These are phyloP conservation scores for Glomeris maerens DNA, from an alignment of 1,140 invertebrate species.

Conservation along the genomic window DNA sequence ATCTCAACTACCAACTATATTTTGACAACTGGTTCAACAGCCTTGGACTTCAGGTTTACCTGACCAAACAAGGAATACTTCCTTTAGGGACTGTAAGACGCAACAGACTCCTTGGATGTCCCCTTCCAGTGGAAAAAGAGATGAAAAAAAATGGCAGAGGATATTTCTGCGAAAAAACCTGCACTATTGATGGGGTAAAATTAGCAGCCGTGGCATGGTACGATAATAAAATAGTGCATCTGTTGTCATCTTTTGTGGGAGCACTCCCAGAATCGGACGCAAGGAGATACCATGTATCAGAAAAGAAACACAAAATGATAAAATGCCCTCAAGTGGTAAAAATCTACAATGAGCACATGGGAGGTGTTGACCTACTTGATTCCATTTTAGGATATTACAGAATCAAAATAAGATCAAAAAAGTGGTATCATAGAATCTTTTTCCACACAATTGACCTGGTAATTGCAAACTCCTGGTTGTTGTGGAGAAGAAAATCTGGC, in stretches of 20 bases:
- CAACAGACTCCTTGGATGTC: conserved; percentile 25
- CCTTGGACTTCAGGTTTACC: conserved; percentile 15
- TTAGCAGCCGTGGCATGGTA: not conserved
- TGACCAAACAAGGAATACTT: conserved; percentile 18
- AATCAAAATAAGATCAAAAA: conserved; percentile 16
- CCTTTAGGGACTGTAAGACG: conserved; percentile 29
- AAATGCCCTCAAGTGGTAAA: conserved; percentile 13
- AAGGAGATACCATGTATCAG: not conserved
- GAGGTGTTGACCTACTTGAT: conserved; percentile 22
- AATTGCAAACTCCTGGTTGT: conserved; percentile 18
- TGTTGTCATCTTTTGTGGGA: not conserved
- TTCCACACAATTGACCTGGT: conserved; percentile 17
- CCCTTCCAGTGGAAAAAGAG: conserved; percentile 21
- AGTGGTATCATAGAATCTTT: conserved; percentile 20
- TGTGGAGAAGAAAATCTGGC: conserved; percentile 9
- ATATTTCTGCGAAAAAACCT: not conserved
- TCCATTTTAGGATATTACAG: conserved; percentile 18
- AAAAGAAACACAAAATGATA: not conserved
- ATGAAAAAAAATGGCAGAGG: conserved; percentile 18
- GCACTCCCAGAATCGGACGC: not conserved
- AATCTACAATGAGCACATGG: conserved; percentile 13
- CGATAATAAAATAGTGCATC: not conserved
- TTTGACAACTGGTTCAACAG: conserved; percentile 23
- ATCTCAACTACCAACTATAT: conserved; percentile 16
- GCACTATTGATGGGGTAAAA: not conserved